Conservation (phyloP, 2,113 vertebrate genomes). For the Caracal caracal region DNA sequence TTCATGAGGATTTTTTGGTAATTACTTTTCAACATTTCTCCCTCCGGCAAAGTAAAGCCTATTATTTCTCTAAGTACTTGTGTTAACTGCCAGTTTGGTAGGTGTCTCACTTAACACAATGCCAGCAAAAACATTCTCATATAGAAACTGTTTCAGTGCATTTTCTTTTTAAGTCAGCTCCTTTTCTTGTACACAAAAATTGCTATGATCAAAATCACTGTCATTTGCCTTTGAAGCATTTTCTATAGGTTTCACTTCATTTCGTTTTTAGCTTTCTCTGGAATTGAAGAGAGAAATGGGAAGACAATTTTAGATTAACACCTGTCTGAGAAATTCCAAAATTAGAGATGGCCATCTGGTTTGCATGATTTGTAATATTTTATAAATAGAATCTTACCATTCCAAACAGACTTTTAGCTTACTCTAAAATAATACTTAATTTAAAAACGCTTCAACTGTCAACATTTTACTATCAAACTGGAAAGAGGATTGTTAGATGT, state of each 20-base stretch:
- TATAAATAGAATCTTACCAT: neutral
- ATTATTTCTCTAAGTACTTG: neutral
- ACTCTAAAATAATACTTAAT: neutral
- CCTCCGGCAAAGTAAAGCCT: neutral
- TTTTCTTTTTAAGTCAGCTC: conserved; percentile 39
- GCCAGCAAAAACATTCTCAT: neutral
- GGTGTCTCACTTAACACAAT: neutral
- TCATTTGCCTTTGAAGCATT: conserved; percentile 52
- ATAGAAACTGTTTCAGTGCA: neutral
- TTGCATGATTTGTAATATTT: conserved; percentile 65
- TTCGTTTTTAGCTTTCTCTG: conserved; percentile 65
- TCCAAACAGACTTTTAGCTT: conserved; percentile 44
- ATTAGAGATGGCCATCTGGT: conserved; percentile 62
- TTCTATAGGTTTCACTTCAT: conserved; percentile 57
- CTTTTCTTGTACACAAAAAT: conserved; percentile 33
- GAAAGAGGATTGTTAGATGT: neutral
- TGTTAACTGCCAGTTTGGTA: neutral
- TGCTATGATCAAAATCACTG: conserved; percentile 30
- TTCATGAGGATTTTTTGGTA: conserved; percentile 7
- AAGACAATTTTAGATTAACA: conserved; percentile 68
- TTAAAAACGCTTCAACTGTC: conserved; percentile 8
- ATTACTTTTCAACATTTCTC: conserved; percentile 4
- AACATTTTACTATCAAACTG: neutral
- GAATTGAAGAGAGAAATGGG: conserved; percentile 44
- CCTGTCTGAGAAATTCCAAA: conserved; percentile 68